A percentile compares a stretch with the other conserved stretches of the same genome.
phyloP scores from a whole-genome alignment of 2,113 vertebrate genomes.

The Mastomys natalensis region DNA sequence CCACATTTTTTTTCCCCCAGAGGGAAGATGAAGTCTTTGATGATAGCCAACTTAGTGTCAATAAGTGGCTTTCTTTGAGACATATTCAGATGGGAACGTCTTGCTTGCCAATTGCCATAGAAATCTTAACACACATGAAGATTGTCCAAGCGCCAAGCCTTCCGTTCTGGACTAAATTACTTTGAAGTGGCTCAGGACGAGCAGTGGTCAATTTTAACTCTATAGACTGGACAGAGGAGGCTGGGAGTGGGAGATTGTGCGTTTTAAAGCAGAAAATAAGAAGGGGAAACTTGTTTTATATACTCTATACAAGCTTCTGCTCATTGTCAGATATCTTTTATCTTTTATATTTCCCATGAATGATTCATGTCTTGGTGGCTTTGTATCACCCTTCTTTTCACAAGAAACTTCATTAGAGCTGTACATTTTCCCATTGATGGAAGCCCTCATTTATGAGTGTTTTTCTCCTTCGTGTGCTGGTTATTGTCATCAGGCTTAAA shows the following conservation, averaged over 20 bases:
- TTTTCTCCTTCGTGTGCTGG: slow-evolving; percentile 87
- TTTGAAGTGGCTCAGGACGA: slow-evolving; percentile 96
- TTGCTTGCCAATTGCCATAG: slow-evolving; percentile 94
- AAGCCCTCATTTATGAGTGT: slow-evolving; percentile 88
- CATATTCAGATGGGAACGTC: slow-evolving; percentile 93
- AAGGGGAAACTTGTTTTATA: slow-evolving; percentile 94
- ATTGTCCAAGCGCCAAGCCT: slow-evolving; percentile 93
- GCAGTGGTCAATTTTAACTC: slow-evolving; percentile 95
- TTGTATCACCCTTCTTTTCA: slow-evolving; percentile 93
- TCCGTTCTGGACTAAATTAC: slow-evolving; percentile 92
- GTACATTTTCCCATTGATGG: slow-evolving; percentile 91
- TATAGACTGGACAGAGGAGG: slow-evolving; percentile 91
- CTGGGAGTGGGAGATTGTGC: slow-evolving; percentile 91
- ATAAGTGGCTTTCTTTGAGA: slow-evolving; percentile 92
- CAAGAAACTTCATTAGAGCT: slow-evolving; percentile 93
- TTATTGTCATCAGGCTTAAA: slow-evolving; percentile 87
- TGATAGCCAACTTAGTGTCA: slow-evolving; percentile 93
- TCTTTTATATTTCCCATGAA: slow-evolving; percentile 98
- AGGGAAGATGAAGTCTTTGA: slow-evolving; percentile 92
- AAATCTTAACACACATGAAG: slow-evolving; percentile 97
- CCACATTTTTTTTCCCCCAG: slow-evolving; percentile 78
- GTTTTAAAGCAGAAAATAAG: slow-evolving; percentile 93
- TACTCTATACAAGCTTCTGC: slow-evolving; percentile 94
- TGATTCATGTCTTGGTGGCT: slow-evolving; percentile 94
- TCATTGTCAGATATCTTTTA: slow-evolving; percentile 96